A percentile compares a stretch with the other conserved stretches of the same genome.
These are phyloP conservation scores for Geopemphigus sp. DNA, from an alignment of 1,140 invertebrate genomes.

Conservation along the genomic window DNA sequence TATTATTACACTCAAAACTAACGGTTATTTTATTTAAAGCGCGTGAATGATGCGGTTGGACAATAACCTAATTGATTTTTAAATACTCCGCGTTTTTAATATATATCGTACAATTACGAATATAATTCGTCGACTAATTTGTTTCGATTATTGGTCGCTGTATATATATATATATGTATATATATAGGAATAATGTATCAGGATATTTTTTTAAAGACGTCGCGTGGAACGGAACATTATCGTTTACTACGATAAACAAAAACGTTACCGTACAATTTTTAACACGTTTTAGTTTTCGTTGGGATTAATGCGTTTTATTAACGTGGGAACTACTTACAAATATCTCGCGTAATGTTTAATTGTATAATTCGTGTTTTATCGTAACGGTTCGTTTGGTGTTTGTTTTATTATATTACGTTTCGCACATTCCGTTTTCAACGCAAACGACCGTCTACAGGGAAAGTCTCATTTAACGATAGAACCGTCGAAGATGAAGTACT, in stretches of 20 bases:
- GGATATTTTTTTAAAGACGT: neutral
- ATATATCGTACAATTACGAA: no score
- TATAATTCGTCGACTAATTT: neutral
- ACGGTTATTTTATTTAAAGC: neutral
- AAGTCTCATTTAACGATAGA: no score
- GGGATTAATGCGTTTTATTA: conserved; percentile 23
- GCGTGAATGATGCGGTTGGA: neutral
- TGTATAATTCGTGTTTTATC: neutral
- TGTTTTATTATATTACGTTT: no score
- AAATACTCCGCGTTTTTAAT: no score
- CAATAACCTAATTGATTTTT: neutral
- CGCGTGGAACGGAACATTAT: neutral
- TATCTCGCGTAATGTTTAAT: neutral
- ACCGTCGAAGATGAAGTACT: no score
- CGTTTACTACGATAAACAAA: neutral
- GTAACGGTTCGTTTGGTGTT: neutral
- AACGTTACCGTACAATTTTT: neutral
- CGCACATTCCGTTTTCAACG: no score
- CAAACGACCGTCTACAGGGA: no score
- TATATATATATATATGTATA: neutral
- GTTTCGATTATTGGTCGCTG: neutral
- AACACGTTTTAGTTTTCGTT: neutral
- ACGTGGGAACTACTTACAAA: neutral
- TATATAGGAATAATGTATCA: neutral
- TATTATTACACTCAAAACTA: neutral